These are phyloP conservation scores for Nothoprocta perdicaria DNA, from an alignment of 2,113 vertebrate genomes.

Conservation along the genomic window DNA sequence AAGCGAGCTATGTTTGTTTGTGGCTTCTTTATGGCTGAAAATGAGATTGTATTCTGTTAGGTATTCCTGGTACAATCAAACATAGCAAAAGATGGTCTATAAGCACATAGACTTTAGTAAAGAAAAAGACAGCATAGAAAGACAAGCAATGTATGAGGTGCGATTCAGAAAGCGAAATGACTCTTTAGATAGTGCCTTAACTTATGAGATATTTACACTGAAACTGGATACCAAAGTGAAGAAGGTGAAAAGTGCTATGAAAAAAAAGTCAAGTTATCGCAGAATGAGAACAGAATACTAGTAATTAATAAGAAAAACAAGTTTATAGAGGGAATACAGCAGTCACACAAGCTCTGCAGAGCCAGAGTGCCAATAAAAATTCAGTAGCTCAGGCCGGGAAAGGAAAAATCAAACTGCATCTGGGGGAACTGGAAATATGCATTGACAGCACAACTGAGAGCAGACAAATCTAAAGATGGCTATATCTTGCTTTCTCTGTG, in stretches of 20 bases:
- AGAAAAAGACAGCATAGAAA: not conserved
- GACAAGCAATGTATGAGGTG: not conserved
- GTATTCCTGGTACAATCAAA: not conserved
- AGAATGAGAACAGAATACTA: constrained; percentile 18
- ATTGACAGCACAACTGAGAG: constrained; percentile 46
- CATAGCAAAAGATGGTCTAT: not conserved
- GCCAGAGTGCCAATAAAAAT: constrained; percentile 40
- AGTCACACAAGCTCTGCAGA: constrained; percentile 44
- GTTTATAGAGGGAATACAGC: not conserved
- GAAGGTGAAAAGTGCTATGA: not conserved
- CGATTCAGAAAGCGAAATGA: not conserved
- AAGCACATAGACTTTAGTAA: not conserved
- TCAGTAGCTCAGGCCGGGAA: constrained; percentile 25
- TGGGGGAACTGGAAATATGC: constrained; percentile 42
- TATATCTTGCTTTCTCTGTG: constrained; percentile 20
- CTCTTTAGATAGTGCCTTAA: not conserved
- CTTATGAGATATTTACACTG: not conserved
- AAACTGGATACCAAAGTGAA: not conserved
- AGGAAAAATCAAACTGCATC: constrained; percentile 28
- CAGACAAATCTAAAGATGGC: constrained; percentile 24
- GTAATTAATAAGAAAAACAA: constrained; percentile 43
- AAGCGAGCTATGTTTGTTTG: too few species aligned
- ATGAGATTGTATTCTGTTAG: not conserved
- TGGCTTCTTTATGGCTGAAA: not conserved
- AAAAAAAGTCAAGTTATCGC: constrained; percentile 21